These are phyloP conservation scores for Otolemur crassicaudatus DNA, from an alignment of 2,797 vertebrate species.

Conservation along the genomic window DNA sequence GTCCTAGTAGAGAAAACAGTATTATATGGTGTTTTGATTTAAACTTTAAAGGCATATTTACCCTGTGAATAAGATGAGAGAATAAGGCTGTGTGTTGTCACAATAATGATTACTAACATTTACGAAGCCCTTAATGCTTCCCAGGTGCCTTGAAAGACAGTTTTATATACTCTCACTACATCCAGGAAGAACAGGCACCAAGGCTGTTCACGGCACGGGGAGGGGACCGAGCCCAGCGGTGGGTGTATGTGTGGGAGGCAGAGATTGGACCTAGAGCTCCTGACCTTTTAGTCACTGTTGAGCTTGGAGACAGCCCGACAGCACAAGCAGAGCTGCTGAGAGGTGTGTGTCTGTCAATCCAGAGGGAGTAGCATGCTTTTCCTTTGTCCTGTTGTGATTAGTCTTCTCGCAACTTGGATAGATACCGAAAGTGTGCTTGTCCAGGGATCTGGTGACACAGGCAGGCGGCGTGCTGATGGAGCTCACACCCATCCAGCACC, in stretches of 20 bases:
- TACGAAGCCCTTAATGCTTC: not conserved
- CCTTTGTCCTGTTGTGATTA: not conserved
- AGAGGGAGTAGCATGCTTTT: not conserved
- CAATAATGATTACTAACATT: fast-evolving
- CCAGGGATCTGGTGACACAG: fast-evolving
- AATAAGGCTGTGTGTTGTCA: not conserved
- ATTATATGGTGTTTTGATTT: not conserved
- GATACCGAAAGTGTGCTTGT: not conserved
- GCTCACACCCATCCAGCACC: not conserved
- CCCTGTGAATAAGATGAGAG: not conserved
- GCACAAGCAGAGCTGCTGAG: not conserved
- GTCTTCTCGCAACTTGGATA: not conserved
- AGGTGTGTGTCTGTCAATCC: no score
- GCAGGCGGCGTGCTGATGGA: not conserved
- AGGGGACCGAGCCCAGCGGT: not conserved
- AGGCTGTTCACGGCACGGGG: not conserved
- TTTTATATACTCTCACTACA: no score
- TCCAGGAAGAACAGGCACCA: fast-evolving
- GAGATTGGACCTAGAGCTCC: not conserved
- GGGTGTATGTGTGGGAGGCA: not conserved
- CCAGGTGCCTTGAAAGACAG: no score
- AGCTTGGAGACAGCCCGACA: not conserved
- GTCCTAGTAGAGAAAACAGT: not conserved
- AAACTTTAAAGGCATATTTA: not conserved
- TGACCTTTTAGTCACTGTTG: not conserved